Evolutionary conservation across 2,888 invertebrate species (phyloP).

Genomic region (Metellina segmentata): DNA sequence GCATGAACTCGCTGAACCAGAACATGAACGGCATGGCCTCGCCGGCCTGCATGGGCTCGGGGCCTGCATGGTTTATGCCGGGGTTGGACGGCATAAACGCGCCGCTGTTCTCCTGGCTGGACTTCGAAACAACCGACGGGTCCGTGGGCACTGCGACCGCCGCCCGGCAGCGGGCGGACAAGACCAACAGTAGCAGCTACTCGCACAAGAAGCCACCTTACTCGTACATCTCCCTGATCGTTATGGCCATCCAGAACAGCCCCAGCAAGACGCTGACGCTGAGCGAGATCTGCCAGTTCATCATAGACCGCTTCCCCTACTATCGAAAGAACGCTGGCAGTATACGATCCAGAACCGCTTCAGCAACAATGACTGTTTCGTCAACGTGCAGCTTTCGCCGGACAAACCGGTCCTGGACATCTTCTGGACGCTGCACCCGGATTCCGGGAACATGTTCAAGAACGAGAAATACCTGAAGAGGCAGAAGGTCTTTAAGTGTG

Average conservation of each 20-base stretch:
- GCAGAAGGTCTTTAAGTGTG: conserved; percentile 98
- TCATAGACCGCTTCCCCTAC: conserved; percentile 99
- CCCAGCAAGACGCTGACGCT: conserved; percentile 97
- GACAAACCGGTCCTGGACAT: conserved; percentile 99
- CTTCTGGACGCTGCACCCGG: conserved; percentile 99
- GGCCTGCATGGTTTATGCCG: conserved; percentile 78
- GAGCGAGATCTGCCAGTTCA: conserved; percentile 99
- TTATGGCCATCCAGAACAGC: conserved; percentile 99
- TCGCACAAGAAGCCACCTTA: conserved; percentile 99
- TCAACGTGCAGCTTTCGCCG: conserved; percentile 94
- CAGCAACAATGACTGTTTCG: conserved; percentile 99
- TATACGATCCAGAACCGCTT: conserved; percentile 98
- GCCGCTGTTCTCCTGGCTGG: conserved; percentile 47
- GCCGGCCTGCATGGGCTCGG: conserved; percentile 78
- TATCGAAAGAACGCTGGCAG: conserved; percentile 99
- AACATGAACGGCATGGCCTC: conserved; percentile 77
- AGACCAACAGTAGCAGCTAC: conserved; percentile 95
- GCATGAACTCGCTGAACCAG: conserved; percentile 75
- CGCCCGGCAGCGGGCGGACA: conserved; percentile 87
- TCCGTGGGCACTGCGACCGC: conserved; percentile 79
- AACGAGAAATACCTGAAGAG: conserved; percentile 98
- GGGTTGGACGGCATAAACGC: conserved; percentile 59
- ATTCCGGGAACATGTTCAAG: conserved; percentile 99
- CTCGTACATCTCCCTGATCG: conserved; percentile 98
- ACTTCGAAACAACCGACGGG: conserved; percentile 53